Evolutionary conservation across 2,888 invertebrate species (phyloP), one percentile per base, ranked within the genome.

Genomic region (Eurois occulta): DNA sequence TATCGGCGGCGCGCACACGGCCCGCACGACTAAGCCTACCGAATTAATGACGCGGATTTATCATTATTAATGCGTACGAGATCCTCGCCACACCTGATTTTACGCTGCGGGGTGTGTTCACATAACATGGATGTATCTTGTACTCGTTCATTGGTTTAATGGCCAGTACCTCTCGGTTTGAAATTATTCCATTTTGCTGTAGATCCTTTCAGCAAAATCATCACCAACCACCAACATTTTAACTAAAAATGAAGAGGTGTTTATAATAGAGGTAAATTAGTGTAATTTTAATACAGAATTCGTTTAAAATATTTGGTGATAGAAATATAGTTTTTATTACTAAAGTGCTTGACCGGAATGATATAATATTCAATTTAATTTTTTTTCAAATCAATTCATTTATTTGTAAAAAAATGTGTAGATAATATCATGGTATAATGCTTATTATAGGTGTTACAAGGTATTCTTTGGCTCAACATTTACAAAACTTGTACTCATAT

Each of bases 31-130:
- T 96, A 96, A 96, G 94, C 96, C 96, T 81, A 70, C 87, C 92
- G 95, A 94, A 96, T 96, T 96, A 96, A 96, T 96, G 96, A 95
- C 96, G 91, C 91, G 91, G 95, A 96, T 96, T 96, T 96, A 95
- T 96, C 96, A 96, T 96, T 96, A 96, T 96, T 96, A 96, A 96
- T 96, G 94, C 93, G 89, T 91, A 92, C 92, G 93, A 93, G 94
- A 93, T 91, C 92, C 94, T 91, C 86, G 92, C 90, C 92, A 91
- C 95, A 94, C 95, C 95, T 95, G 95, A 91, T 93, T 92, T 93
- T 90, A 89, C 86, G 88, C 85, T 87, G 81, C 81, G 85, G 72
- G 88, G 83, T 84, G 86, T 82, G 86, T 80, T 76, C 72, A 81
- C 75, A 74, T 72, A 38, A 77, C 55, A 58, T n/a, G 78, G 35